A percentile compares a stretch with the other conserved stretches of the same genome.
Evolutionary conservation across 2,797 vertebrate species (phyloP).

Genomic region (Australoheros facetus): DNA sequence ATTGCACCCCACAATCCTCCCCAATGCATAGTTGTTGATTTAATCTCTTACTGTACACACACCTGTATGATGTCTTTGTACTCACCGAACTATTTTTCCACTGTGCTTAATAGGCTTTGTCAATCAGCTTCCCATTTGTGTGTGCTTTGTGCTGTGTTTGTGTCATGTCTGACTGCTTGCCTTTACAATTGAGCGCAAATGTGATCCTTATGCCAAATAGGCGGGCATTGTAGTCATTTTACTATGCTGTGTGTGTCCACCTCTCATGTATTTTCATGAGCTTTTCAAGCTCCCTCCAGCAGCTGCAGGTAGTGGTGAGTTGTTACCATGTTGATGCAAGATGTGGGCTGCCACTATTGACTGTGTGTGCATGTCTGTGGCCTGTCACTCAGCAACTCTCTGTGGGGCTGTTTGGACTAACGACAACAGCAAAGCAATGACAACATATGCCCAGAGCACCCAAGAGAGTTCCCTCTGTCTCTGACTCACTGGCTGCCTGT

Average conservation of each 20-base stretch:
- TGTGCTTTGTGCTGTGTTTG: slow-evolving; percentile 19
- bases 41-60: slow-evolving; percentile 22
- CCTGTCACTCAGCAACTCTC: slow-evolving; percentile 70
- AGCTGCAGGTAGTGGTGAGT: slow-evolving; percentile 25
- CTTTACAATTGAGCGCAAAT: slow-evolving; percentile 9
- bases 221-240: slow-evolving; percentile 13
- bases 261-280: slow-evolving; percentile 49
- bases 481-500: slow-evolving; percentile 10
- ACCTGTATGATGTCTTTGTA: slow-evolving; percentile 37
- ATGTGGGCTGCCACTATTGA: slow-evolving; percentile 74
- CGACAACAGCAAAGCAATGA: slow-evolving; percentile 58
- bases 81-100: slow-evolving; percentile 32
- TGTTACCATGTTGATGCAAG: slow-evolving; percentile 52
- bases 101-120: slow-evolving; percentile 29
- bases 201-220: slow-evolving; percentile 13
- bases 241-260: slow-evolving; percentile 18
- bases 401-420: slow-evolving; percentile 73
- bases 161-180: slow-evolving; percentile 10
- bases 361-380: slow-evolving; percentile 53
- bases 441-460: slow-evolving; percentile 62
- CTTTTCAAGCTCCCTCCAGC: slow-evolving; percentile 29
- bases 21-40: slow-evolving; percentile 19
- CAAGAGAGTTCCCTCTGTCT: slow-evolving; percentile 20
- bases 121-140: slow-evolving; percentile 32
- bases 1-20: not conserved